Conservation (phyloP, 2,113 vertebrate species). For the Ceyx cyanopectus region DNA sequence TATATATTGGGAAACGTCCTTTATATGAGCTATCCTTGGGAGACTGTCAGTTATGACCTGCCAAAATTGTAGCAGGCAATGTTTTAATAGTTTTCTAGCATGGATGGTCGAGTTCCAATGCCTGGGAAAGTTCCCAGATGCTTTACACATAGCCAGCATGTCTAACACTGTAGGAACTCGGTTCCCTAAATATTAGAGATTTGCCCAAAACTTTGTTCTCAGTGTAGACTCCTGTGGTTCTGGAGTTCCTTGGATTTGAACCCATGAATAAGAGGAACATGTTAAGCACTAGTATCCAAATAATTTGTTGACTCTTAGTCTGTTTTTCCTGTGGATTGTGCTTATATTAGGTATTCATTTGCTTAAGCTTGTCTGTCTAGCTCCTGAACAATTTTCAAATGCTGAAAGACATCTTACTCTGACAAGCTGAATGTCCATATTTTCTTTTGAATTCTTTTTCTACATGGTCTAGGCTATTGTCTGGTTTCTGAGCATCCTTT, state of each 20-base stretch:
- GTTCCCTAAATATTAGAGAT: background rate
- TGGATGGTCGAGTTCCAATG: background rate
- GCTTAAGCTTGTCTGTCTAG: background rate
- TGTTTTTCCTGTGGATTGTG: background rate
- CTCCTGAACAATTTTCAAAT: background rate
- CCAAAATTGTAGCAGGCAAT: conserved; percentile 30
- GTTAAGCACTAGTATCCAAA: background rate
- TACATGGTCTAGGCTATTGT: background rate
- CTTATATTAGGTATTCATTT: background rate
- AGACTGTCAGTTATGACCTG: conserved; percentile 12
- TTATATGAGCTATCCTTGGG: conserved; percentile 29
- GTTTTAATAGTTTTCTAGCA: conserved; percentile 29
- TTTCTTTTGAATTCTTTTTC: background rate
- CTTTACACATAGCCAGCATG: background rate
- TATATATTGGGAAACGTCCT: background rate
- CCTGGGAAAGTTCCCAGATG: conserved; percentile 34
- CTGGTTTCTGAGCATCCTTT: background rate
- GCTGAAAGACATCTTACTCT: background rate
- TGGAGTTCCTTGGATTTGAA: background rate
- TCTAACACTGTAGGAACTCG: background rate
- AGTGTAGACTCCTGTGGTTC: background rate
- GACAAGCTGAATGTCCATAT: background rate
- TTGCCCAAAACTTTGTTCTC: background rate
- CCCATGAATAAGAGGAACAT: background rate
- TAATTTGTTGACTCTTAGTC: background rate